Percentiles rank a stretch among this genome's conserved stretches.
Evolutionary conservation across 2,797 vertebrate genomes (phyloP).

Genomic region (Merluccius polli): DNA sequence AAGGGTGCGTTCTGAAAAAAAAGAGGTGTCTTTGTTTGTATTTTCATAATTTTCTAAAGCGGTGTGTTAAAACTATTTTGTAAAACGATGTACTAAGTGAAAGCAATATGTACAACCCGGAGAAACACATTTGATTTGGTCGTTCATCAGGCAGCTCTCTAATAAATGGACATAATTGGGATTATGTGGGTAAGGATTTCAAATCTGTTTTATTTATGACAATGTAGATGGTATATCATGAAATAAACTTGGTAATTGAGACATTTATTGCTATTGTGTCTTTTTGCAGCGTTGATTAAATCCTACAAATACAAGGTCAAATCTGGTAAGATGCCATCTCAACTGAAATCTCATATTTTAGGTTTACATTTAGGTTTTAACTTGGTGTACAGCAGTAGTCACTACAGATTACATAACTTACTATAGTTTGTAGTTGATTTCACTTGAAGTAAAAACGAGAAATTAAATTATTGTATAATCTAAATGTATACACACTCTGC

Average conservation of each 20-base stretch:
- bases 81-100: slow-evolving; percentile 45
- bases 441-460: neutral
- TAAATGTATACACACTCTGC: no score
- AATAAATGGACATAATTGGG: slow-evolving; percentile 48
- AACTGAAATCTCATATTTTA: neutral
- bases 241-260: slow-evolving; percentile 66
- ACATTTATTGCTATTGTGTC: slow-evolving; percentile 5
- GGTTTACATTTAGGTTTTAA: neutral
- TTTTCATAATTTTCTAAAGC: slow-evolving; percentile 73
- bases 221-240: slow-evolving; percentile 64
- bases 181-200: slow-evolving; percentile 72
- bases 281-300: neutral
- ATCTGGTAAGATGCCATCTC: neutral
- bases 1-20: slow-evolving; percentile 13
- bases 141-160: slow-evolving; percentile 61
- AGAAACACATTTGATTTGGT: slow-evolving; percentile 19
- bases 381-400: neutral
- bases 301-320: neutral
- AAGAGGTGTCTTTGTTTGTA: slow-evolving; percentile 45
- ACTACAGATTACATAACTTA: neutral
- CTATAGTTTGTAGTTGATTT: neutral
- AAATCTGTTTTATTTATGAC: slow-evolving; percentile 70
- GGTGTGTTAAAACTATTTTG: slow-evolving; percentile 51
- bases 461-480: neutral
- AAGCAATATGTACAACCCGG: slow-evolving; percentile 38